phyloP scores from a whole-genome alignment of 37 sponge, comb jelly and placozoan species.

The Halisarca cf. caerulea region DNA sequence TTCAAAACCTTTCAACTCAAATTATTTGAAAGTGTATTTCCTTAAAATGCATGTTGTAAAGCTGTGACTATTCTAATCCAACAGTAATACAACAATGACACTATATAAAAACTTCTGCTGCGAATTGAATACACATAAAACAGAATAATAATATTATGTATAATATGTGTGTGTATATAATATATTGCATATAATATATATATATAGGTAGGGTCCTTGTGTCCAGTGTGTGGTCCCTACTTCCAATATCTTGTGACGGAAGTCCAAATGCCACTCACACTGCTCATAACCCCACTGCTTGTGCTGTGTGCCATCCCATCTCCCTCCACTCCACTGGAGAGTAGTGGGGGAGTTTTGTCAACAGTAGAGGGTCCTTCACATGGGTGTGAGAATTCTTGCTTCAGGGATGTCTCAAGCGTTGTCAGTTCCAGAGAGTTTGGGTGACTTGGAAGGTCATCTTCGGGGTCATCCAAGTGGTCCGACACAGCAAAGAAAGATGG shows the following conservation, averaged over 20 bases:
- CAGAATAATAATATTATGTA: too few species aligned
- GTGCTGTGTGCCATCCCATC: neutral
- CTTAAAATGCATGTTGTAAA: too few species aligned
- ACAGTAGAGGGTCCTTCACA: too few species aligned
- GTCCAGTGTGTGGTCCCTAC: neutral
- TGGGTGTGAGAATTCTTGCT: neutral
- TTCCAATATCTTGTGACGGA: neutral
- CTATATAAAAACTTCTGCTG: too few species aligned
- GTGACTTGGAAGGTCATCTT: neutral
- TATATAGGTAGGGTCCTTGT: too few species aligned
- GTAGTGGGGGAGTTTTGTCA: neutral
- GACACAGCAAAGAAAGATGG: constrained; percentile 31
- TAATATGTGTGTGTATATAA: too few species aligned
- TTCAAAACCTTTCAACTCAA: too few species aligned
- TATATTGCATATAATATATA: too few species aligned
- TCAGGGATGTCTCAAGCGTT: neutral
- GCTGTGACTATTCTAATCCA: too few species aligned
- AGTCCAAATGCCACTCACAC: constrained; percentile 8
- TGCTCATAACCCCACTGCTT: neutral
- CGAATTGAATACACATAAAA: too few species aligned
- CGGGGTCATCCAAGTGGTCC: neutral
- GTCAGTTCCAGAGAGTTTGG: constrained; percentile 1
- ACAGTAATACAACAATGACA: too few species aligned
- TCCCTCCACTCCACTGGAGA: neutral
- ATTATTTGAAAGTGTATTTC: too few species aligned